These are phyloP conservation scores for Callyntrura guangdongensis DNA, from an alignment of 2,888 invertebrate genomes.

Conservation along the genomic window DNA sequence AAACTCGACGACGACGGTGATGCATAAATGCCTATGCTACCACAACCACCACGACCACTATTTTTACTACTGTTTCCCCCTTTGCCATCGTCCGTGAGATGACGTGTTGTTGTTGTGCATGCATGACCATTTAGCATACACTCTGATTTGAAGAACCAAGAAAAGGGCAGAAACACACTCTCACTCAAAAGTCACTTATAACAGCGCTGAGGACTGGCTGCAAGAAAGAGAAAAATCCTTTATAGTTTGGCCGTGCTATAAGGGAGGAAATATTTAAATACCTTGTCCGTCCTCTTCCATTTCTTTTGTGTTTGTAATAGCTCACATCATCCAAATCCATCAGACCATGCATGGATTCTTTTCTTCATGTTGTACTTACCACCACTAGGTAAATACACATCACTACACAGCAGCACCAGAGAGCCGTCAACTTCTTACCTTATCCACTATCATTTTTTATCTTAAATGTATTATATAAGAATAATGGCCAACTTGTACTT, in stretches of 20 bases:
- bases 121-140: conserved; percentile 48
- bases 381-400: neutral
- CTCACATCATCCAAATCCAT: conserved; percentile 74
- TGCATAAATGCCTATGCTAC: neutral
- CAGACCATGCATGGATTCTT: conserved; percentile 65
- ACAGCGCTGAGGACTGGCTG: neutral
- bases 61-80: conserved; percentile 20
- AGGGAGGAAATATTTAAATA: conserved; percentile 74
- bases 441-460: conserved; percentile 48
- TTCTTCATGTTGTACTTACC: neutral
- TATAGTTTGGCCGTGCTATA: conserved; percentile 33
- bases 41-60: conserved; percentile 5
- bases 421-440: neutral
- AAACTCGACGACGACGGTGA: neutral
- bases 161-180: neutral
- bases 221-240: conserved; percentile 12
- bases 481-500: conserved; percentile 43
- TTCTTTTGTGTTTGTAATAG: conserved; percentile 63
- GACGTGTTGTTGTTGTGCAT: conserved; percentile 28
- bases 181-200: neutral
- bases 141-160: conserved; percentile 27
- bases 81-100: conserved; percentile 6
- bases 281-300: conserved; percentile 73
- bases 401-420: conserved; percentile 27
- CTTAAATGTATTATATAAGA: conserved; percentile 49